phyloP scores from a whole-genome alignment of 2,888 invertebrate species.

The Perizoma affinitatum region DNA sequence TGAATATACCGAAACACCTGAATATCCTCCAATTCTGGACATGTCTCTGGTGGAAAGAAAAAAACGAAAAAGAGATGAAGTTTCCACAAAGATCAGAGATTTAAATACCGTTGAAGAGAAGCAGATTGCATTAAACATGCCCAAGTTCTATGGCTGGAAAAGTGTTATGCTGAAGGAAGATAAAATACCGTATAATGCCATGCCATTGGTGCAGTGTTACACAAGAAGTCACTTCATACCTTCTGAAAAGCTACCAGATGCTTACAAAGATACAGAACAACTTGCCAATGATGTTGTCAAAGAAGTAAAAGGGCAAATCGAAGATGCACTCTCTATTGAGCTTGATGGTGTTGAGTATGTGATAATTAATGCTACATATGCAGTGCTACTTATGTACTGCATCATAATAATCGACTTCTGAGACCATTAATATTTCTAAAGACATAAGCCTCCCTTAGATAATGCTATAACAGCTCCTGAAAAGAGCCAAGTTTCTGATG shows the following conservation, averaged over 20 bases:
- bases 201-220: constrained; percentile 88
- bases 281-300: constrained; percentile 75
- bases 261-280: constrained; percentile 77
- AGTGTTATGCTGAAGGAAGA: constrained; percentile 85
- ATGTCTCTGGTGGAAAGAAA: constrained; percentile 76
- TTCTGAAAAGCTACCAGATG: constrained; percentile 83
- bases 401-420: too few species aligned
- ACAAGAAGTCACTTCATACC: constrained; percentile 90
- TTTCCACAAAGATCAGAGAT: constrained; percentile 85
- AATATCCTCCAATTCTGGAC: constrained; percentile 87
- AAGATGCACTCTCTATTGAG: constrained; percentile 87
- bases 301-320: constrained; percentile 83
- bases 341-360: constrained; percentile 83
- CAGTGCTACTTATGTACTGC: too few species aligned
- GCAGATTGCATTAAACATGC: constrained; percentile 92
- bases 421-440: too few species aligned
- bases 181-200: constrained; percentile 85
- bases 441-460: too few species aligned
- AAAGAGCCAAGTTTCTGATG: too few species aligned
- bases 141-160: constrained; percentile 91
- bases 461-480: too few species aligned
- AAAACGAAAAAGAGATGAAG: constrained; percentile 69
- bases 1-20: constrained; percentile 72
- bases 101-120: constrained; percentile 93
- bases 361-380: background rate